A percentile compares a stretch with the other conserved stretches of the same genome.
phyloP scores from a whole-genome alignment of 2,797 vertebrate genomes.

The Sebastes goodei region DNA sequence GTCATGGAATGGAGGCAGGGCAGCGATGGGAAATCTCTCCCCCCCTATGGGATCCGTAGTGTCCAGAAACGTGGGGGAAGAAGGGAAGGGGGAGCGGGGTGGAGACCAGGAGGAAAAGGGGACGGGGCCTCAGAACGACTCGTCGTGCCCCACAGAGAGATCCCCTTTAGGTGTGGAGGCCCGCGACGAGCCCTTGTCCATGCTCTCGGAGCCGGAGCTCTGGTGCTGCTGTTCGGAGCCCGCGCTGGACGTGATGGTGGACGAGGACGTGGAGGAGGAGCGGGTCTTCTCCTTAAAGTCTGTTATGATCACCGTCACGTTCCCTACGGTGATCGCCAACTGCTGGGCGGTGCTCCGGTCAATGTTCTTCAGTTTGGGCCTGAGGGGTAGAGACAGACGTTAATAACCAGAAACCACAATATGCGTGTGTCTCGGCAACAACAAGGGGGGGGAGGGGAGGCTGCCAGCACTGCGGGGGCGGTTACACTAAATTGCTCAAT shows the following conservation, averaged over 20 bases:
- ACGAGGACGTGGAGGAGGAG: conserved; percentile 97
- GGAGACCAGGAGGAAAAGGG: not conserved
- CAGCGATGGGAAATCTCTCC: conserved; percentile 55
- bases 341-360: conserved; percentile 99
- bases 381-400: conserved; percentile 46
- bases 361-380: conserved; percentile 98
- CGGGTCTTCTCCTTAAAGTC: conserved; percentile 99
- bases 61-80: conserved; percentile 62
- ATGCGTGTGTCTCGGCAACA: conserved; percentile 17
- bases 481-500: conserved; percentile 71
- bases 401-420: not conserved
- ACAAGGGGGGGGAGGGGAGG: conserved; percentile 40
- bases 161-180: conserved; percentile 98
- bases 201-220: conserved; percentile 99
- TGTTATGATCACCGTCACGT: conserved; percentile 99
- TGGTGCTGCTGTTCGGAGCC: conserved; percentile 99
- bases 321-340: conserved; percentile 97
- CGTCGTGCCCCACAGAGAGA: conserved; percentile 93
- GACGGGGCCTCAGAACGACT: conserved; percentile 89
- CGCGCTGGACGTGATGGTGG: conserved; percentile 97
- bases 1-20: conserved; percentile 63
- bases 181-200: conserved; percentile 98
- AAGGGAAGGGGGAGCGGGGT: conserved; percentile 3
- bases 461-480: conserved; percentile 66
- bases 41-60: conserved; percentile 67